Percentiles rank a stretch among this genome's conserved stretches.
Conservation (phyloP, 1,140 invertebrate genomes). For the Atta colombica region DNA sequence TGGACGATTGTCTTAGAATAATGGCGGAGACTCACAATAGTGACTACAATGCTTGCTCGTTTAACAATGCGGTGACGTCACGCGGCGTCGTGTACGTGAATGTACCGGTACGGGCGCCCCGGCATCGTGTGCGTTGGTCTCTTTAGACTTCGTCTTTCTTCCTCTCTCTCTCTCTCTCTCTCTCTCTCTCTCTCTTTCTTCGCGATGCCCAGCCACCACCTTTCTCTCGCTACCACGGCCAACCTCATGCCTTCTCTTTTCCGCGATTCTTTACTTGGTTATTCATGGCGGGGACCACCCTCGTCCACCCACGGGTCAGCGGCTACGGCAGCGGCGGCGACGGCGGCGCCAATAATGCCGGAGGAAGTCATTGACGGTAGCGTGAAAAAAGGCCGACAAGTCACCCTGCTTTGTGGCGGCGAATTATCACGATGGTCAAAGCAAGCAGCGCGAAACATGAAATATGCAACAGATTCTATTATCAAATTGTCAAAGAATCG, state of each 20-base stretch:
- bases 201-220: slow-evolving; percentile 15
- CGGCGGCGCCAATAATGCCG: slow-evolving; percentile 43
- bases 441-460: slow-evolving; percentile 4
- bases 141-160: slow-evolving; percentile 78
- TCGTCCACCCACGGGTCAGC: slow-evolving; percentile 66
- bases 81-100: slow-evolving; percentile 83
- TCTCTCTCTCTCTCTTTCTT: slow-evolving; percentile 55
- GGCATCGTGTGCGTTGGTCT: slow-evolving; percentile 83
- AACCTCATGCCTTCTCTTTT: slow-evolving; percentile 56
- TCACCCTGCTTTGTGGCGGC: slow-evolving; percentile 23
- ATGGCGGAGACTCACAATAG: slow-evolving; percentile 87
- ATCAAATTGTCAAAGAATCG: not conserved
- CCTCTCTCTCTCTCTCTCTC: slow-evolving; percentile 55
- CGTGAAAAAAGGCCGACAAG: slow-evolving; percentile 56
- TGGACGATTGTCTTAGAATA: slow-evolving; percentile 88
- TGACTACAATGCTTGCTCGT: slow-evolving; percentile 87
- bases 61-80: slow-evolving; percentile 87
- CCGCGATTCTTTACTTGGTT: slow-evolving; percentile 81
- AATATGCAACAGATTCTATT: slow-evolving; percentile 24
- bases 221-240: slow-evolving; percentile 26
- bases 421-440: slow-evolving; percentile 40
- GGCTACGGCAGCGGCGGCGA: not conserved
- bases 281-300: slow-evolving; percentile 71
- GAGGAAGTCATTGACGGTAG: slow-evolving; percentile 53
- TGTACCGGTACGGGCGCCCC: slow-evolving; percentile 81